Conservation (phyloP, 2,797 vertebrate genomes). For the Scyliorhinus canicula region DNA sequence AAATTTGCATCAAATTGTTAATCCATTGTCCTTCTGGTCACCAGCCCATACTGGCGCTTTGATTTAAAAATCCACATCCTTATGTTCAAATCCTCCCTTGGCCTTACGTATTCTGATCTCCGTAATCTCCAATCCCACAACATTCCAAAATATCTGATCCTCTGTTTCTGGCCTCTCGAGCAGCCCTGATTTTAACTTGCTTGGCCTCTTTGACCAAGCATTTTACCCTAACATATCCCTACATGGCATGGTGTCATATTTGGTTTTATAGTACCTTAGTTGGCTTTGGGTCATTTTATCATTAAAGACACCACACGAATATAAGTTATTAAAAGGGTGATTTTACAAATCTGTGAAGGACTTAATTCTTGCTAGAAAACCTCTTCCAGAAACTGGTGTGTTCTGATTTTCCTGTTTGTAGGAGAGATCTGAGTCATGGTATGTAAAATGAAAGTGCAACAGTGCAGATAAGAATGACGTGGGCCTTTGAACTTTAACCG, state of each 20-base stretch:
- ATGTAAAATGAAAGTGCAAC: neutral
- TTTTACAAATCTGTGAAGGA: neutral
- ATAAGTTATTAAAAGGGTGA: neutral
- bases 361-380: neutral
- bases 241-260: neutral
- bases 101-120: neutral
- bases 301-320: neutral
- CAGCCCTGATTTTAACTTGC: neutral
- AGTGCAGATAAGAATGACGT: neutral
- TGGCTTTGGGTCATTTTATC: neutral
- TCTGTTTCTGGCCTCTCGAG: neutral
- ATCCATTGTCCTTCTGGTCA: no score
- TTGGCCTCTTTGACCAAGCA: neutral
- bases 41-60: no score
- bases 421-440: neutral
- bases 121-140: neutral
- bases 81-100: neutral
- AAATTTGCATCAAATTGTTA: no score
- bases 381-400: neutral
- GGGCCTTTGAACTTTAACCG: neutral
- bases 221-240: neutral
- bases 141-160: neutral
- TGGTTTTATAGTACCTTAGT: neutral
- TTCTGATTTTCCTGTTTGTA: neutral
- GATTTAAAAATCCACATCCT: neutral